phyloP scores from a whole-genome alignment of 2,888 invertebrate species.

The Sturmia bella region DNA sequence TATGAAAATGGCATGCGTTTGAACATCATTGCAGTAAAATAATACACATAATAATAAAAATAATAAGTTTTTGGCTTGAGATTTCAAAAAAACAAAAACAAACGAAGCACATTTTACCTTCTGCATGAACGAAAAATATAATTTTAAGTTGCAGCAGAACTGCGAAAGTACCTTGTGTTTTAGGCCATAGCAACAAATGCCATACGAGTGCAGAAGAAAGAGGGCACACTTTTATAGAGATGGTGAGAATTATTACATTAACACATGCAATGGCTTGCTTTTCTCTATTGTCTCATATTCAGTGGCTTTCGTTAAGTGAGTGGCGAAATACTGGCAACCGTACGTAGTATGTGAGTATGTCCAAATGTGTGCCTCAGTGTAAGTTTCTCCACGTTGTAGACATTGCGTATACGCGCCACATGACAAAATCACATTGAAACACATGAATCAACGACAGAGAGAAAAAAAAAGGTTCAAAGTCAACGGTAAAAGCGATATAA shows the following conservation, averaged over 20 bases:
- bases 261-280: slow-evolving; percentile 38
- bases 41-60: slow-evolving; percentile 15
- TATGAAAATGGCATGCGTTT: slow-evolving; percentile 32
- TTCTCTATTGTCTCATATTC: background rate
- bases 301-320: slow-evolving; percentile 11
- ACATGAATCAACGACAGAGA: background rate
- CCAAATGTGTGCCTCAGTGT: background rate
- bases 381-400: slow-evolving; percentile 19
- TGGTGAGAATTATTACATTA: slow-evolving; percentile 59
- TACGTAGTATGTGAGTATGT: background rate
- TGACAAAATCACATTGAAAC: slow-evolving; percentile 65
- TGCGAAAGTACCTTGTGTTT: slow-evolving; percentile 60
- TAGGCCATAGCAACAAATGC: slow-evolving; percentile 57
- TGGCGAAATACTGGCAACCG: background rate
- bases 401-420: slow-evolving; percentile 70
- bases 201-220: slow-evolving; percentile 2
- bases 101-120: slow-evolving; percentile 70
- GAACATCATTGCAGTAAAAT: slow-evolving; percentile 58
- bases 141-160: background rate
- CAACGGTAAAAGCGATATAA: slow-evolving; percentile 70
- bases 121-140: slow-evolving; percentile 63
- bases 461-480: slow-evolving; percentile 71
- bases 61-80: slow-evolving; percentile 67
- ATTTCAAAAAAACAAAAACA: slow-evolving; percentile 57
- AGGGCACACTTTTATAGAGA: slow-evolving; percentile 4